Evolutionary conservation across 2,113 vertebrate genomes (phyloP).

Genomic region (Cariama cristata): DNA sequence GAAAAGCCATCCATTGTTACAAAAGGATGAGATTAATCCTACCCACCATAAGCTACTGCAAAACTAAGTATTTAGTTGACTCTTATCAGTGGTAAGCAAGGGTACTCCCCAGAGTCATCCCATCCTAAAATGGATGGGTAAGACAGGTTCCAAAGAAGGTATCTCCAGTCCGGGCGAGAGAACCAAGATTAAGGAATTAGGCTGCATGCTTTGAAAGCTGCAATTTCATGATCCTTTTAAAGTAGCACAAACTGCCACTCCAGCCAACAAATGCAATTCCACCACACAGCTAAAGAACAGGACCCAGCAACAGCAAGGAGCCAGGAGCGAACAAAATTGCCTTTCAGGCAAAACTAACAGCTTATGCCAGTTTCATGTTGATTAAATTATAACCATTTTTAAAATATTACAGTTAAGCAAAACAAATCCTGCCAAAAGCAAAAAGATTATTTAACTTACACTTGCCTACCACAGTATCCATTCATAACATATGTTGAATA

Average conservation of each 20-base stretch:
- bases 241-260: neutral
- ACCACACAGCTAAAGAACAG: neutral
- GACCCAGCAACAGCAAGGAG: neutral
- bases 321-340: neutral
- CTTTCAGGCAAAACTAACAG: neutral
- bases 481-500: neutral
- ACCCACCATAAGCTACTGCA: neutral
- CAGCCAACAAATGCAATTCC: neutral
- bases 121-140: neutral
- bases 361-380: neutral
- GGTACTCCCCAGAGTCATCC: neutral
- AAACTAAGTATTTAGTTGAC: neutral
- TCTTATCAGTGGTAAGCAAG: neutral
- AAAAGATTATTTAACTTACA: neutral
- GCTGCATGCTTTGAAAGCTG: neutral
- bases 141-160: neutral
- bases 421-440: neutral
- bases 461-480: neutral
- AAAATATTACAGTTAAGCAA: neutral
- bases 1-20: neutral
- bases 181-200: neutral
- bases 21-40: neutral
- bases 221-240: neutral
- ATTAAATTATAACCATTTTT: neutral
- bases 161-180: neutral